Base-by-base conservation (phyloP, 2,888 invertebrate genomes). In the Catonia carolina region DNA sequence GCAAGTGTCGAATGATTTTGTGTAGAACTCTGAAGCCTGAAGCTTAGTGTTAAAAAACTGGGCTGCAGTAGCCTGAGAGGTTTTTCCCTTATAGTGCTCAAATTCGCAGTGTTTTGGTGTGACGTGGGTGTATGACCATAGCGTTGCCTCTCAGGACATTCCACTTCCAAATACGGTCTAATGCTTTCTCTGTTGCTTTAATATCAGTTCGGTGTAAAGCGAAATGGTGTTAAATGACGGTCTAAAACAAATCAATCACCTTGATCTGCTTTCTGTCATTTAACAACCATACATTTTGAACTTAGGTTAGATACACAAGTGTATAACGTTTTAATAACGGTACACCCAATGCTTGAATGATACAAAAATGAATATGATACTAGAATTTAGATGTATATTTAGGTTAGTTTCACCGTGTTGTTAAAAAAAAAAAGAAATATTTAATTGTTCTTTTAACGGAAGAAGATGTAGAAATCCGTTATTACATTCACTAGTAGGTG, bases 361-460 rank as follows among this genome's bases (percentile, higher is more conserved):
- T 59, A 58, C 58, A 60, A 61, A n/a, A 56, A 56, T 57, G 57
- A 62, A 61, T 63, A 63, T 62, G 62, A 63, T 65, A 64, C 58
- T 66, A 65, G 65, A 61, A 59, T 62, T 63, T 66, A 66, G 66
- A 61, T 65, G 63, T 66, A 64, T 62, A 63, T 62, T 62, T 65
- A 63, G 63, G 62, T 62, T 65, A 64, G 64, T 61, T 63, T 65
- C 59, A 63, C 64, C 62, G 59, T 65, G 64, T 64, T 62, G 50
- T 54, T 58, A 58, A 53, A 49, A 58, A 54, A 20, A 45, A 45
- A 45, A 22, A 45, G 22, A 14, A 23, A 48, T 58, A 54, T 50
- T 56, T 58, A 52, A 58, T 54, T 45, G 58, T 58, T 58, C 58
- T 54, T 53, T 58, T 58, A 50, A 58, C 53, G 41, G 58, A 54